Evolutionary conservation across 2,113 vertebrate genomes (phyloP).

Genomic region (Chionomys nivalis): DNA sequence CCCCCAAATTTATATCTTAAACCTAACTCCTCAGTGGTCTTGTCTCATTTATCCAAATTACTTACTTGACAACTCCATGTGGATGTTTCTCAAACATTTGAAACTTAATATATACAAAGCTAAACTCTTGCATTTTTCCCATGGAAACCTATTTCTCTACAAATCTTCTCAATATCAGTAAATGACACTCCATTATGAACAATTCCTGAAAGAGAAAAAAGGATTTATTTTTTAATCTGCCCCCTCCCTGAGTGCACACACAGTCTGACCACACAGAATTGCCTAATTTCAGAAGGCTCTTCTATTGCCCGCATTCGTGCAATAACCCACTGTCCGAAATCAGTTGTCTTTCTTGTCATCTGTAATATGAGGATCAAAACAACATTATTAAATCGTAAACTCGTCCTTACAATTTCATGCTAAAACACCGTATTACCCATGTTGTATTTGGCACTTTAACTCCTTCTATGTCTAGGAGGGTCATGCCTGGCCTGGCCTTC

Average conservation of each 20-base stretch:
- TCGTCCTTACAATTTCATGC: not conserved
- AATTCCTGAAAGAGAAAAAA: not conserved
- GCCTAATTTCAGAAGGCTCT: not conserved
- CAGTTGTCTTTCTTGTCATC: not conserved
- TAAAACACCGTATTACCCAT: not conserved
- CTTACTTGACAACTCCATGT: slow-evolving; percentile 22
- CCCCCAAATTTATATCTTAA: not conserved
- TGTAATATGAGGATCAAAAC: not conserved
- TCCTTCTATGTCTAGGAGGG: not conserved
- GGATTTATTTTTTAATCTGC: not conserved
- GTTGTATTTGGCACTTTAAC: not conserved
- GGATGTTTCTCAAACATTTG: not conserved
- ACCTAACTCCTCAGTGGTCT: not conserved
- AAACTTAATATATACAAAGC: not conserved
- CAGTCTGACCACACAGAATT: not conserved
- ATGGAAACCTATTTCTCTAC: slow-evolving; percentile 31
- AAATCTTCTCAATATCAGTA: not conserved
- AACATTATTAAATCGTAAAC: not conserved
- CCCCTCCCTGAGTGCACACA: not conserved
- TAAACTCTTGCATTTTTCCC: slow-evolving; percentile 31
- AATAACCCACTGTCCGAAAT: not conserved
- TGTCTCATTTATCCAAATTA: slow-evolving; percentile 70
- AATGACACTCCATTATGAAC: not conserved
- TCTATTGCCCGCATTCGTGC: accelerated
- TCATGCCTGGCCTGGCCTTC: accelerated